These are phyloP conservation scores for Melanotaenia duboulayi DNA, from an alignment of 2,113 vertebrate genomes.

Conservation along the genomic window DNA sequence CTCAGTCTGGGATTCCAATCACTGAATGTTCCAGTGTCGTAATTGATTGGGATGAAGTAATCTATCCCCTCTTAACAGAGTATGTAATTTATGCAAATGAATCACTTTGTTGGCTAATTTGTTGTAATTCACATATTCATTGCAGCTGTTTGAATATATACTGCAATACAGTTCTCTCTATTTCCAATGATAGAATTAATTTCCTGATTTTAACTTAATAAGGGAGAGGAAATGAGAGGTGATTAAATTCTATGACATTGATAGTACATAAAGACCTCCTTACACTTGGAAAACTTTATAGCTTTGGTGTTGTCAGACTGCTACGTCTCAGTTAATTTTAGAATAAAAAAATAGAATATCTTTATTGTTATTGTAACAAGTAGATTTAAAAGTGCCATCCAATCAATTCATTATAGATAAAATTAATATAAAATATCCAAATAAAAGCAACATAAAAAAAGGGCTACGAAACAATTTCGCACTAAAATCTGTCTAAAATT, in stretches of 20 bases:
- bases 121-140: conserved; percentile 82
- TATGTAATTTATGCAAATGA: conserved; percentile 89
- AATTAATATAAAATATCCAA: too few species aligned
- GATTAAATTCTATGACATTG: conserved; percentile 72
- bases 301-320: conserved; percentile 18
- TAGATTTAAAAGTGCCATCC: too few species aligned
- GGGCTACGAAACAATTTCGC: too few species aligned
- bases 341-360: too few species aligned
- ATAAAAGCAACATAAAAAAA: too few species aligned
- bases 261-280: conserved; percentile 53
- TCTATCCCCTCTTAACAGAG: conserved; percentile 78
- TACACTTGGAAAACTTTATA: conserved; percentile 62
- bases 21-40: conserved; percentile 79
- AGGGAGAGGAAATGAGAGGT: conserved; percentile 66
- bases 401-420: too few species aligned
- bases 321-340: conserved; percentile 18
- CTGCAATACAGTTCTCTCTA: conserved; percentile 62
- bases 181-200: conserved; percentile 72
- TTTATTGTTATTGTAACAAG: too few species aligned
- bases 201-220: conserved; percentile 72
- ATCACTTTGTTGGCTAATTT: conserved; percentile 85
- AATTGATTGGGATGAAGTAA: conserved; percentile 86
- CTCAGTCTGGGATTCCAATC: conserved; percentile 83
- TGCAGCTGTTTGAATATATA: conserved; percentile 74
- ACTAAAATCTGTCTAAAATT: conserved; percentile 33